phyloP scores from a whole-genome alignment of 2,113 vertebrate genomes.

The Podarcis cretensis region DNA sequence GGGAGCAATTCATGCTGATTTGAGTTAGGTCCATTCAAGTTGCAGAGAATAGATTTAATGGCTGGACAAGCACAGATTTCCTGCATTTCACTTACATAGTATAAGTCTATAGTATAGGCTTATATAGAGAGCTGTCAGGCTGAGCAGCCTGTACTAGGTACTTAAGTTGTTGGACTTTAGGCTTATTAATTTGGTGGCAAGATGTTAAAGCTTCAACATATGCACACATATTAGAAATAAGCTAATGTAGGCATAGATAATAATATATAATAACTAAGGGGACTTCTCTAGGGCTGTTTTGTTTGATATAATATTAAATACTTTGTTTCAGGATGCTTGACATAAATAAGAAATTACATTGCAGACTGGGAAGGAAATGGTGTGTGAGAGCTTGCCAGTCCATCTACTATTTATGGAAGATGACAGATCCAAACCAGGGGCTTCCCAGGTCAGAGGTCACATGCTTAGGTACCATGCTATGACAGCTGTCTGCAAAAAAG shows the following conservation, averaged over 20 bases:
- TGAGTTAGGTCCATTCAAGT: background rate
- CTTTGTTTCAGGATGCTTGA: no score
- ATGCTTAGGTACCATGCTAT: background rate
- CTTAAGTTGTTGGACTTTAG: background rate
- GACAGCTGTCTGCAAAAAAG: background rate
- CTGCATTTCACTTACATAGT: background rate
- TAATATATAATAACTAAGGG: no score
- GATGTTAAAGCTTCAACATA: no score
- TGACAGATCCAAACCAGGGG: background rate
- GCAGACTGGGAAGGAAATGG: background rate
- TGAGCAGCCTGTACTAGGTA: background rate
- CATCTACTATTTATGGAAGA: background rate
- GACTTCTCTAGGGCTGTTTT: no score
- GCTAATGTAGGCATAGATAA: no score
- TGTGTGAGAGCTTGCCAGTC: background rate
- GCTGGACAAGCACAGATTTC: conserved; percentile 1
- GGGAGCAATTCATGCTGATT: background rate
- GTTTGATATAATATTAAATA: no score
- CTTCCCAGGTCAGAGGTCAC: background rate
- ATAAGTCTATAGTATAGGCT: background rate
- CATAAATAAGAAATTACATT: no score
- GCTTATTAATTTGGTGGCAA: no score
- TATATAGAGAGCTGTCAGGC: background rate
- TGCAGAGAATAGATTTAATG: background rate
- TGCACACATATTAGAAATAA: no score